Evolutionary conservation across 2,888 invertebrate species (phyloP), one percentile per base, ranked within the genome.

Genomic region (Ichneumoninae sp.): DNA sequence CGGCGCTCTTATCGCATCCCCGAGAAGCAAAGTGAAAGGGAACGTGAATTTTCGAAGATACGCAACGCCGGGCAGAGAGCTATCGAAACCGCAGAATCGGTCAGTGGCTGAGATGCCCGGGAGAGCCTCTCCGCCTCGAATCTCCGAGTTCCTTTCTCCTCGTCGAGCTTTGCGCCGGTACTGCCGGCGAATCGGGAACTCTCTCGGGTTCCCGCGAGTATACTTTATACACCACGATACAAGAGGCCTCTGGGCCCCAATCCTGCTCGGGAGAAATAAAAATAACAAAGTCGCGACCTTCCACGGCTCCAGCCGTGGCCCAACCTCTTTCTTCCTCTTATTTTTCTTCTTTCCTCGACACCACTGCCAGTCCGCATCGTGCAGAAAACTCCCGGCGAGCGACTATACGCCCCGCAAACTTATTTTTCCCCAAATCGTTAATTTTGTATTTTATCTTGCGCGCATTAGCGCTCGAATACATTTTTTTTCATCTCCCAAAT

Each of bases 31-130:
- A 90, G 91, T 91, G 91, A 91, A 91, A 91, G 91, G 91, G 89
- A 91, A 89, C 87, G 87, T 87, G 89, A 89, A 89, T 91, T 91
- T 91, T 90, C 87, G 89, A 90, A 86, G 83, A 89, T 89, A 87
- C 79, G 65, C 44, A n/a, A 62, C 69, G 52, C 19, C 52, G 65
- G 70, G 26, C 70, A 65, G 57, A 57, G 22, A 71, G 36, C 22
- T 62, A 65, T 81, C 50, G 74, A 82, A 60, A 57, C 77, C 50
- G 70, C 62, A 60, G 70, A 80, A 75, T 57, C 62, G 65, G 79
- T 47, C 80, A 71, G 72, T 62, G 50, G 68, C 69, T 69, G 54
- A 77, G 74, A 75, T 30, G 47, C 44, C n/a, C 60, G 62, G 62
- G 72, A 57, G 60, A 50, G 50, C 52, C 40, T 52, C 54, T 47